phyloP scores from a whole-genome alignment of 2,888 invertebrate genomes.

The Adineta ricciae region DNA sequence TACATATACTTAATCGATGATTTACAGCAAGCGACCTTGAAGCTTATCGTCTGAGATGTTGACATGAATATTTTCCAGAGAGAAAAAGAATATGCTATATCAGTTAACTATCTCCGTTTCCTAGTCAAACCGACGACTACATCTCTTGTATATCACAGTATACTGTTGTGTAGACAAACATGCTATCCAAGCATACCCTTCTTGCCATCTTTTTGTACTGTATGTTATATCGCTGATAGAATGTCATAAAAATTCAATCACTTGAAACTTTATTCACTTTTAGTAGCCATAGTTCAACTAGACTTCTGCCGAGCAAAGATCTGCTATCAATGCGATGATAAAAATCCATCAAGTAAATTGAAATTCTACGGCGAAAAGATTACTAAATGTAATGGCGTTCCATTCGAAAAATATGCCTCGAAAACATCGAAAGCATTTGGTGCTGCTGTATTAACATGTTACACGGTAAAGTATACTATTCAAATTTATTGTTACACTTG shows the following conservation, averaged over 20 bases:
- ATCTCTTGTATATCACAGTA: background rate
- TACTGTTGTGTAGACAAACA: background rate
- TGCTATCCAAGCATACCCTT: background rate
- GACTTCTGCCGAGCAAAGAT: background rate
- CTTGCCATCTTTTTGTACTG: background rate
- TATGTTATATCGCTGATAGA: background rate
- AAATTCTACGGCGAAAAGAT: background rate
- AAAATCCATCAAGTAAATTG: background rate
- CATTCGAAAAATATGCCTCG: background rate
- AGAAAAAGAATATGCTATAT: background rate
- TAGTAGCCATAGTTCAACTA: background rate
- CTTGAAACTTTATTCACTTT: background rate
- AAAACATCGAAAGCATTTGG: background rate
- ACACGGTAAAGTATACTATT: background rate
- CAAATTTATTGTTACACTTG: too few species aligned
- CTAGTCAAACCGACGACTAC: background rate
- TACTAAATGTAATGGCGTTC: background rate
- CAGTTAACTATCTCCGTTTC: background rate
- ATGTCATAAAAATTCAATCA: background rate
- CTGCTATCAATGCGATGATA: conserved; percentile 10
- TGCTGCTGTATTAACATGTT: background rate
- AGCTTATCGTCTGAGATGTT: background rate
- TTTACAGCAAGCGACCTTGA: background rate
- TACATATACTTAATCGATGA: background rate
- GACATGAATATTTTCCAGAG: background rate